Base-by-base conservation (phyloP, 2,888 invertebrate genomes). In the Drosophila aldrichi region DNA sequence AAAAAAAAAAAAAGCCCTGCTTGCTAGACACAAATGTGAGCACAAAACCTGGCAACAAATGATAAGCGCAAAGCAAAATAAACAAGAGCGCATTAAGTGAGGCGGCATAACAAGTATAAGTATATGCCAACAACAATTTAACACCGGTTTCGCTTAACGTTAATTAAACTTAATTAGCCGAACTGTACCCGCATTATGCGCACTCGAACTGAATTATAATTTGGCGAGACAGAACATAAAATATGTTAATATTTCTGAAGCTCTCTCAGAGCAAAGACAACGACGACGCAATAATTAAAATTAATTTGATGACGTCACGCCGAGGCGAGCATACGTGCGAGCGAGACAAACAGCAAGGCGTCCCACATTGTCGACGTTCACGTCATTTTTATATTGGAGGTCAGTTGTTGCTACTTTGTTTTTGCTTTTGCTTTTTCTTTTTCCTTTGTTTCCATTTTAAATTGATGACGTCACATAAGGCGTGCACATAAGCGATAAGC, bases 101-200 rank as follows among this genome's bases (percentile, higher is more conserved):
- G 43, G 20, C 48, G 36, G 29, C n/a, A 18, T 22, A 43, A 51
- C 18, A 46, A 59, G 12, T 14, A 73, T 49, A 48, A 71, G 7
- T 34, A 36, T 16, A 22, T 43, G 12, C 12, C 36, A 64, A 60
- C 55, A 73, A 65, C 58, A 63, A 65, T 77, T 77, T 64, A 71
- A 69, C 83, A 85, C 75, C 77, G 75, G 85, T 77, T 83, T 75
- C 48, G 81, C 70, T 72, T 65, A 66, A 70, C 49, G 64, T 68
- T 75, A 88, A 84, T 84, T 84, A 84, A 78, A 69, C 58, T 70
- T 85, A 88, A 84, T 84, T 84, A 87, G 78, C 67, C 43, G 52
- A 64, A 70, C 67, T 68, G 59, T 66, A 71, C 85, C 72, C 74
- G 71, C 78, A 77, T 74, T 74, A 57, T 70, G 66, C 74, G 57